Percentiles rank a stretch among this genome's conserved stretches.
Conservation (phyloP, 2,797 vertebrate species). For the Gymnothorax reevesii region DNA sequence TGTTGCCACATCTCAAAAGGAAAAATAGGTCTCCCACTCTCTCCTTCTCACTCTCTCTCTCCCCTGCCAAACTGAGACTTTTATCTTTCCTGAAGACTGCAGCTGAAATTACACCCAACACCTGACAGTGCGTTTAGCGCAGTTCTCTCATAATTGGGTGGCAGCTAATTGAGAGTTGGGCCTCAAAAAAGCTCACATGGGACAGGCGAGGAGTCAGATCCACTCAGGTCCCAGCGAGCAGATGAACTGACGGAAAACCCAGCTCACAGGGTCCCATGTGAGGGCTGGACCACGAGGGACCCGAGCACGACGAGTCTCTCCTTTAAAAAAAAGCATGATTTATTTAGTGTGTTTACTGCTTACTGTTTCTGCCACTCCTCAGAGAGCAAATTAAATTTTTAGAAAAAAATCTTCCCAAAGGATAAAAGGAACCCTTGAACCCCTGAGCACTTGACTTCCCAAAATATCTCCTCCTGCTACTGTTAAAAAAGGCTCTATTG, state of each 20-base stretch:
- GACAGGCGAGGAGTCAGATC: constrained; percentile 34
- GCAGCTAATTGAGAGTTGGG: constrained; percentile 56
- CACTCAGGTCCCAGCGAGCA: constrained; percentile 56
- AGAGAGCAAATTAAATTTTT: constrained; percentile 74
- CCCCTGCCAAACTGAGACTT: not conserved
- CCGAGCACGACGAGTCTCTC: constrained; percentile 49
- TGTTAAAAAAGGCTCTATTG: not conserved
- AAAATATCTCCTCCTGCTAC: constrained; percentile 60
- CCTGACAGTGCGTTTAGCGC: not conserved
- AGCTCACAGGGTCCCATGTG: constrained; percentile 64
- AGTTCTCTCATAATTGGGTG: not conserved
- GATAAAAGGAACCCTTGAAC: constrained; percentile 36
- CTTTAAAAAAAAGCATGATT: constrained; percentile 61
- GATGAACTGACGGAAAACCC: constrained; percentile 58
- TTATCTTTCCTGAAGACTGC: not conserved
- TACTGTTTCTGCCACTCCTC: constrained; percentile 64
- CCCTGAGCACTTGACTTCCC: constrained; percentile 47
- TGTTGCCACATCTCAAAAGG: not conserved
- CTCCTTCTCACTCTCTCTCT: not conserved
- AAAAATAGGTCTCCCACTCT: not conserved
- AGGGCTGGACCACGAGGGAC: constrained; percentile 58
- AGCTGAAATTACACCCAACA: not conserved
- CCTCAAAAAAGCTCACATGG: constrained; percentile 40
- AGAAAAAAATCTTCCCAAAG: constrained; percentile 48
- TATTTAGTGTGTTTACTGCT: constrained; percentile 74